phyloP scores from a whole-genome alignment of 2,797 vertebrate genomes.

The Acanthis flammea region DNA sequence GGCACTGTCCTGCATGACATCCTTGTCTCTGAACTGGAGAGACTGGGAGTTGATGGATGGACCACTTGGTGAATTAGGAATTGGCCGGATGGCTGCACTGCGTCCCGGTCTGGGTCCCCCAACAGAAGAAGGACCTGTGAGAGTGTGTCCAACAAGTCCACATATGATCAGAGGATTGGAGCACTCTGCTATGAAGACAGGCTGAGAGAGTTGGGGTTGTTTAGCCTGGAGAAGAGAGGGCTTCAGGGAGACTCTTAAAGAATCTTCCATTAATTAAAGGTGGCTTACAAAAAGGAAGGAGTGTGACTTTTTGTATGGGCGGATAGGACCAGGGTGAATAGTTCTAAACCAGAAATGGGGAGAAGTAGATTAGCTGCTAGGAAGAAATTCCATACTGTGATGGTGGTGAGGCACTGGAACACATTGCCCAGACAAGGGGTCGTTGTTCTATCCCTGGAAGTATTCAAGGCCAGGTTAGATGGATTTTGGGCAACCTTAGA shows the following conservation, averaged over 20 bases:
- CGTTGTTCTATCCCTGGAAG: background rate
- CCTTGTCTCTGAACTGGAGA: background rate
- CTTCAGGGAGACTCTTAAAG: background rate
- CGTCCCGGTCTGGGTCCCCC: background rate
- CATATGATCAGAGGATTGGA: background rate
- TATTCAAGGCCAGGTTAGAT: background rate
- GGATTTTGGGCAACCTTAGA: background rate
- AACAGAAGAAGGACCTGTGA: background rate
- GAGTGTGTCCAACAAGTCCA: background rate
- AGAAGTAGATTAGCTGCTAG: background rate
- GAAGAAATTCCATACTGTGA: background rate
- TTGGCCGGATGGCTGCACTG: background rate
- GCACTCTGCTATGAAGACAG: background rate
- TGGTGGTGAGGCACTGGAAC: background rate
- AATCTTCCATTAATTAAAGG: background rate
- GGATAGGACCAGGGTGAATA: background rate
- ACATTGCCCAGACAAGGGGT: background rate
- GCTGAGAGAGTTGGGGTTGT: background rate
- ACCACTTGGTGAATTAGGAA: background rate
- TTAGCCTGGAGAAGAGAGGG: background rate
- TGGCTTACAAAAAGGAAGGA: background rate
- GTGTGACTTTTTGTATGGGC: background rate
- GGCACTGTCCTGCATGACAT: background rate
- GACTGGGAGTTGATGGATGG: background rate
- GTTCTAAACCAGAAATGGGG: background rate